phyloP scores from a whole-genome alignment of 2,888 invertebrate genomes.

The Epiblema foenella region DNA sequence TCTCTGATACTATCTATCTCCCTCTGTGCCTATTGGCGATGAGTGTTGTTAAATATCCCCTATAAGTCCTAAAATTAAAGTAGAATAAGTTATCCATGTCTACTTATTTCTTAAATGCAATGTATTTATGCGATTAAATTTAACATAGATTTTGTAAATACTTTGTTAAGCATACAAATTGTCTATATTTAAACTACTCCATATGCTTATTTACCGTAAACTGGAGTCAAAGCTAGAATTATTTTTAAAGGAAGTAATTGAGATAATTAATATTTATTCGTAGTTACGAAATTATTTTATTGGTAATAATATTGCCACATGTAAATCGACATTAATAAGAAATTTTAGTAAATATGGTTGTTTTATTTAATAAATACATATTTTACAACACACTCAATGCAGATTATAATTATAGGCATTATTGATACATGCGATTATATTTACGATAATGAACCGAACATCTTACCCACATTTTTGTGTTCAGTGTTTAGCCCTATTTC shows the following conservation, averaged over 20 bases:
- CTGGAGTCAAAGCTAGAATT: constrained; percentile 38
- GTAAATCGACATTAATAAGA: constrained; percentile 36
- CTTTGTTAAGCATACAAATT: neutral
- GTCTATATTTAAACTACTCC: constrained; percentile 19
- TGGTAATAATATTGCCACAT: constrained; percentile 29
- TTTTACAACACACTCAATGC: neutral
- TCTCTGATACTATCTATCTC: too few relatives aligned
- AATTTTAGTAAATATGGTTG: constrained; percentile 30
- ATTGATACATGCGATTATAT: too few relatives aligned
- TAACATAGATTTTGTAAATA: constrained; percentile 35
- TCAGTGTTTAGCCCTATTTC: too few relatives aligned
- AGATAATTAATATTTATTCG: constrained; percentile 41
- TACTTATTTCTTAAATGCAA: constrained; percentile 2
- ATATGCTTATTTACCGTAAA: constrained; percentile 14
- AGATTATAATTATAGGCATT: neutral
- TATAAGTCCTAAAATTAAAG: neutral
- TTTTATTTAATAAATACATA: constrained; percentile 25
- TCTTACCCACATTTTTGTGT: too few relatives aligned
- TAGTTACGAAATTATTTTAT: constrained; percentile 41
- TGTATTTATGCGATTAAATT: neutral
- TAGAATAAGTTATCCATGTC: neutral
- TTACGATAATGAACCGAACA: too few relatives aligned
- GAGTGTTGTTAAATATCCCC: too few relatives aligned
- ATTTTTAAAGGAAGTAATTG: constrained; percentile 11
- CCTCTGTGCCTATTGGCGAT: too few relatives aligned